Base-by-base conservation (phyloP, 2,797 vertebrate species). In the Paedocypris micromegethes region DNA sequence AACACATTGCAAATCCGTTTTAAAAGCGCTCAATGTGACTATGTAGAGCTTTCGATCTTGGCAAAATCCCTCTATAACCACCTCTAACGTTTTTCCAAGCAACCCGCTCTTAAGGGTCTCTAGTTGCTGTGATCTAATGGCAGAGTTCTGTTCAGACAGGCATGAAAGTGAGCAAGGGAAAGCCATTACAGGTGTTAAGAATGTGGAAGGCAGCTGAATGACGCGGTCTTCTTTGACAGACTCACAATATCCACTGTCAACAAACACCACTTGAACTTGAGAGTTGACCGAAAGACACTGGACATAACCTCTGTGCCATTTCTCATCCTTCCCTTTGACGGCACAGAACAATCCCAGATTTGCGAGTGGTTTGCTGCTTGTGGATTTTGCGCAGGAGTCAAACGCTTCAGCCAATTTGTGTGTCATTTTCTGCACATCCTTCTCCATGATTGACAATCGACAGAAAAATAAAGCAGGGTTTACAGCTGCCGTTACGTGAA, bases 191-290 rank as follows among this genome's bases (percentile, higher is more conserved):
- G 93, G 90, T 37, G 80, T 58, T 3, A 72, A 86, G 68, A 96
- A 92, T 73, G 91, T 83, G 40, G 75, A 75, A 4, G 88, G 88
- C 72, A 98, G 86, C 75, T 89, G 91, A 72, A 83, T 83, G 77
- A 99, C 45, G 0, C 86, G 82, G 61, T 83, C 78, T 9, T 89
- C 85, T 66, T 87, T 83, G 50, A 97, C 86, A 41, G 81, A 79
- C 82, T 98, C 94, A 69, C 44, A 88, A 83, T 79, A 89, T 48
- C 95, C 97, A 9, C 91, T 93, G 86, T 98, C 96, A 75, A 96
- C 87, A 79, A 96, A 92, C 80, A 92, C 88, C 67, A 97, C 87
- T 83, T 85, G 87, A 9, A 94, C 84, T 2, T 73, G 68, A 66
- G 91, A 89, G 74, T 85, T 83, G 39, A 90, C 78, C 2, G 94